Evolutionary conservation across 2,888 invertebrate genomes (phyloP).

Genomic region (Teleogryllus oceanicus): DNA sequence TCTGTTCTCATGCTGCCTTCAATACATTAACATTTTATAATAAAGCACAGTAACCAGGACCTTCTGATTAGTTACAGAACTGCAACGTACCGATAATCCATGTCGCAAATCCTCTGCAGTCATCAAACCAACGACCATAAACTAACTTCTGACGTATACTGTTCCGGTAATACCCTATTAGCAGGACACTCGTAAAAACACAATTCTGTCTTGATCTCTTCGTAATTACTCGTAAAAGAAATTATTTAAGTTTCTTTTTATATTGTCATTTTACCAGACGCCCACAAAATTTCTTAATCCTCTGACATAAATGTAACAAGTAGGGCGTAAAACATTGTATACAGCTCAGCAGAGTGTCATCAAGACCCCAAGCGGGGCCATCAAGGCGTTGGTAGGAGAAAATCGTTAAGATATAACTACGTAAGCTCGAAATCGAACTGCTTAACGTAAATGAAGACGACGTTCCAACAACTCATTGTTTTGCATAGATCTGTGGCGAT

Average conservation of each 20-base stretch:
- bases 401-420: not conserved
- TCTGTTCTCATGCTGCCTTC: too few species aligned
- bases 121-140: too few species aligned
- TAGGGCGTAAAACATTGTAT: not conserved
- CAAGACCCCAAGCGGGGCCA: not conserved
- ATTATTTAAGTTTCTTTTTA: slow-evolving; percentile 3
- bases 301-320: slow-evolving; percentile 1
- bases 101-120: too few species aligned
- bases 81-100: too few species aligned
- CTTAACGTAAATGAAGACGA: not conserved
- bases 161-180: not conserved
- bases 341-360: not conserved
- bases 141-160: too few species aligned
- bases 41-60: too few species aligned
- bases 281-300: not conserved
- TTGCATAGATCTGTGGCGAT: not conserved
- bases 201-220: not conserved
- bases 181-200: not conserved
- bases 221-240: slow-evolving; percentile 2
- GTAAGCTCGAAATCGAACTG: not conserved
- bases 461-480: not conserved
- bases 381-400: not conserved
- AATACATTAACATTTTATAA: too few species aligned
- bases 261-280: not conserved
- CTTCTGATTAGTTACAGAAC: too few species aligned